phyloP scores from a whole-genome alignment of 2,888 invertebrate species.

The Metopia argyrocephala region DNA sequence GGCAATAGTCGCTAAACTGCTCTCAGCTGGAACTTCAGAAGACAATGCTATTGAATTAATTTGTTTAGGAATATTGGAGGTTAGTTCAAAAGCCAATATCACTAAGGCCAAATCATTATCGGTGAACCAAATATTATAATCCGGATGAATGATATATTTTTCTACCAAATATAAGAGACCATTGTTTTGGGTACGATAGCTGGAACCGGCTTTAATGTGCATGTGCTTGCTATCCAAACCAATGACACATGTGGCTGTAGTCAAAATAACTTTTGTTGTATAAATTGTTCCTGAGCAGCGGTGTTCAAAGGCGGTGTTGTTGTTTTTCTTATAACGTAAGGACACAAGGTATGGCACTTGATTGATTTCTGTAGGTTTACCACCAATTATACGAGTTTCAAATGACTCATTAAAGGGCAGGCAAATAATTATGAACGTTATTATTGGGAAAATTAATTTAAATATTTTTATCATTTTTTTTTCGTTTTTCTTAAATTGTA shows the following conservation, averaged over 20 bases:
- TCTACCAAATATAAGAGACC: constrained; percentile 78
- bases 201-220: constrained; percentile 70
- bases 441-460: not conserved
- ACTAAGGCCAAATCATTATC: constrained; percentile 82
- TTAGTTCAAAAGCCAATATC: constrained; percentile 78
- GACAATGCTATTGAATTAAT: constrained; percentile 82
- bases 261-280: constrained; percentile 66
- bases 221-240: constrained; percentile 56
- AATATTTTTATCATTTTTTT: constrained; percentile 19
- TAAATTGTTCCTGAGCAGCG: constrained; percentile 73
- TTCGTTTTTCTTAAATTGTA: not conserved
- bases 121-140: constrained; percentile 79
- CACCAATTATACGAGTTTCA: constrained; percentile 71
- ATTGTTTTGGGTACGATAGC: constrained; percentile 68
- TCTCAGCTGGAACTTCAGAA: constrained; percentile 73
- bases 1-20: constrained; percentile 66
- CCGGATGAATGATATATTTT: constrained; percentile 80
- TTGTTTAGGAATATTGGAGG: constrained; percentile 69
- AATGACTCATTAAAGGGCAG: not conserved
- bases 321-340: constrained; percentile 68
- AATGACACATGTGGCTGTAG: constrained; percentile 72
- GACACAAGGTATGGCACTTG: constrained; percentile 72
- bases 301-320: constrained; percentile 64
- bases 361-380: constrained; percentile 66
- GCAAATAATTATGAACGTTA: not conserved